Percentiles rank a stretch among this genome's conserved stretches.
Conservation (phyloP, 1,140 invertebrate species). For the Atopsyche davidsoni region DNA sequence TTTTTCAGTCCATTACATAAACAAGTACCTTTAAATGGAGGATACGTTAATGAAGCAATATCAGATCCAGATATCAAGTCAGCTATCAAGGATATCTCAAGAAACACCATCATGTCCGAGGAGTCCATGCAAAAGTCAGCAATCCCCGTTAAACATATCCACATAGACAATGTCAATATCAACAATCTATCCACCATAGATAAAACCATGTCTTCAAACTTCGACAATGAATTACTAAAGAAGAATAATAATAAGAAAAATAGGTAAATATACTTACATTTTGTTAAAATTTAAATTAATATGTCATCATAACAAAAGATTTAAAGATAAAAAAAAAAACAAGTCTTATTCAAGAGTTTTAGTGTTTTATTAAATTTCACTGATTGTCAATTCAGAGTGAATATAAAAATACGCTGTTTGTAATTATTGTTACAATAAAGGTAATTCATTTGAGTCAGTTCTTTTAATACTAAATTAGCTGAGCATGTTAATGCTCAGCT, state of each 20-base stretch:
- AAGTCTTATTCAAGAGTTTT: too few relatives aligned
- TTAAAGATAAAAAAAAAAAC: background rate
- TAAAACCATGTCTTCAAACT: slow-evolving; percentile 30
- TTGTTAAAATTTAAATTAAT: background rate
- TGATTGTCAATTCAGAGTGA: too few relatives aligned
- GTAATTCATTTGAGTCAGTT: too few relatives aligned
- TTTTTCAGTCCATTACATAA: slow-evolving; percentile 51
- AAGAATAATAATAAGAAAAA: slow-evolving; percentile 39
- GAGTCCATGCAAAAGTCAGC: slow-evolving; percentile 32
- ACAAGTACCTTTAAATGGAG: slow-evolving; percentile 57
- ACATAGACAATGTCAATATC: slow-evolving; percentile 31
- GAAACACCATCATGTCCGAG: slow-evolving; percentile 25
- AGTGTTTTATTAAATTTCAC: too few relatives aligned
- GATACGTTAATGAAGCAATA: slow-evolving; percentile 71
- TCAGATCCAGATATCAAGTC: slow-evolving; percentile 48
- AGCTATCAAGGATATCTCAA: slow-evolving; percentile 23
- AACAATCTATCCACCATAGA: slow-evolving; percentile 26
- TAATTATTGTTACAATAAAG: too few relatives aligned
- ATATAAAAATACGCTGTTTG: too few relatives aligned
- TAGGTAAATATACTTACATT: slow-evolving; percentile 33
- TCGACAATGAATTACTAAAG: slow-evolving; percentile 38
- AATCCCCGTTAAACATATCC: slow-evolving; percentile 31
- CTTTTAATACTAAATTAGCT: too few relatives aligned
- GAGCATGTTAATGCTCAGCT: too few relatives aligned
- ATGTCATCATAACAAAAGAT: background rate